Evolutionary conservation across 1,140 invertebrate genomes (phyloP).

Genomic region (Penaeus chinensis): DNA sequence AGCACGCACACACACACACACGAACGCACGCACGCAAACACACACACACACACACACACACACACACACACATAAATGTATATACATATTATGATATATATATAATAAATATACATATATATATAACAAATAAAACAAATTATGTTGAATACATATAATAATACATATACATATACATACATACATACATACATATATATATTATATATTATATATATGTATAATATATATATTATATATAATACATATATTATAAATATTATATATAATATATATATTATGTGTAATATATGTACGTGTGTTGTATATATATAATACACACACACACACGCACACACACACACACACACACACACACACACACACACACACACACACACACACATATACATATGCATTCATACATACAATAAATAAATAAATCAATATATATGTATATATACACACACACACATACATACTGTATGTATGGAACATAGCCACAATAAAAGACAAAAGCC

Average conservation of each 20-base stretch:
- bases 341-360: not conserved
- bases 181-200: no score
- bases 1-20: not conserved
- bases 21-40: not conserved
- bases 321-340: not conserved
- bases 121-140: not conserved
- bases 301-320: not conserved
- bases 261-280: not conserved
- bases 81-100: not conserved
- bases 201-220: no score
- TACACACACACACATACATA: no score
- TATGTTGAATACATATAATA: not conserved
- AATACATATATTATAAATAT: not conserved
- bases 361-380: not conserved
- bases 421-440: no score
- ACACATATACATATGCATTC: not conserved
- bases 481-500: no score
- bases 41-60: not conserved
- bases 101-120: not conserved
- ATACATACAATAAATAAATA: no score
- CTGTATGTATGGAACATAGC: no score
- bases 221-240: no score
- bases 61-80: slow-evolving; percentile 11
- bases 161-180: not conserved
- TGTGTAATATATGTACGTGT: not conserved